Percentiles rank a stretch among this genome's conserved stretches.
Evolutionary conservation across 2,113 vertebrate species (phyloP).

Genomic region (Hipposideros armiger): DNA sequence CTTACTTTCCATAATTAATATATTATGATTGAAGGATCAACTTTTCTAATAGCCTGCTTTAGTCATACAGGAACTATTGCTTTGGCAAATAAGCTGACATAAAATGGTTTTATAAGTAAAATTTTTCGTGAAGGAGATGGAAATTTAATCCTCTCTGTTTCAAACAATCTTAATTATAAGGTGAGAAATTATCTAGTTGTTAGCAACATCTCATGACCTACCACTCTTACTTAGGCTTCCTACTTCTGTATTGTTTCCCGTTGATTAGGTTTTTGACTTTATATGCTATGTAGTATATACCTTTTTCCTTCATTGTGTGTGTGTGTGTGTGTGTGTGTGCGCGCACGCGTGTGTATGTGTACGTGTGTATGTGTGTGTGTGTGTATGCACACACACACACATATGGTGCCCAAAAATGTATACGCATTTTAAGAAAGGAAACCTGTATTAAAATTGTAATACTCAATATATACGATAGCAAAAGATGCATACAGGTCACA

Average conservation of each 20-base stretch:
- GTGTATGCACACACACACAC: too few relatives aligned
- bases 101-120: constrained; percentile 4
- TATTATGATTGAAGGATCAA: not conserved
- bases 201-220: not conserved
- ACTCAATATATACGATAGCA: too few relatives aligned
- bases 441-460: too few relatives aligned
- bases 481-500: too few relatives aligned
- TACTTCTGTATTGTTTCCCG: not conserved
- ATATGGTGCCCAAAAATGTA: too few relatives aligned
- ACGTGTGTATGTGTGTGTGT: too few relatives aligned
- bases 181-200: not conserved
- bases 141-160: not conserved
- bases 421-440: too few relatives aligned
- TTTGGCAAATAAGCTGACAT: not conserved
- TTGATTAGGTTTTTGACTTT: not conserved
- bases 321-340: too few relatives aligned
- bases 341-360: too few relatives aligned
- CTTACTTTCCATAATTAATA: not conserved
- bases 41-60: not conserved
- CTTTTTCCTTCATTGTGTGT: too few relatives aligned
- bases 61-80: constrained; percentile 6
- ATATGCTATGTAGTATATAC: not conserved
- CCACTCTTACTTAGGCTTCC: not conserved
- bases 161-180: not conserved
- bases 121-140: not conserved